Percentiles rank a stretch among this genome's conserved stretches.
phyloP scores from a whole-genome alignment of 2,113 vertebrate genomes.

The Acrocephalus arundinaceus region DNA sequence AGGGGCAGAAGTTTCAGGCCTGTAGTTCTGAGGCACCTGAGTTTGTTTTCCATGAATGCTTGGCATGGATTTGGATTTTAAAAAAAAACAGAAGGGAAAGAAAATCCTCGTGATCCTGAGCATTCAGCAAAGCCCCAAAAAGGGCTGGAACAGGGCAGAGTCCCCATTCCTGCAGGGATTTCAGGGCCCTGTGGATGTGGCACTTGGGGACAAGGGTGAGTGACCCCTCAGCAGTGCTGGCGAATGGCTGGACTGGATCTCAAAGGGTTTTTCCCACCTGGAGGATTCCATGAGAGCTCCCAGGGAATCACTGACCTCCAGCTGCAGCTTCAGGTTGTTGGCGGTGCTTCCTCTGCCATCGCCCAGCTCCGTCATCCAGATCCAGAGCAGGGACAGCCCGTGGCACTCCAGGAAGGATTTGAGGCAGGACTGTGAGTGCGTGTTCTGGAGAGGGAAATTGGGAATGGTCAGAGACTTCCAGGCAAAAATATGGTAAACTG shows the following conservation, averaged over 20 bases:
- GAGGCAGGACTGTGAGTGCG: conserved; percentile 90
- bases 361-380: conserved; percentile 97
- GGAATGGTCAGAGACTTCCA: neutral
- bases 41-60: neutral
- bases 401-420: conserved; percentile 97
- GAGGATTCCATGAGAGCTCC: neutral
- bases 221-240: neutral
- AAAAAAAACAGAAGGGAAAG: neutral
- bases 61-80: accelerated
- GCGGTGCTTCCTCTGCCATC: conserved; percentile 88
- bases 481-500: accelerated
- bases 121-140: neutral
- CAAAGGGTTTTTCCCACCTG: neutral
- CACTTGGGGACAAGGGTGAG: neutral
- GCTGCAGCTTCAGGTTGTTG: conserved; percentile 91
- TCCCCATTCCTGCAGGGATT: neutral
- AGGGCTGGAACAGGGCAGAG: neutral
- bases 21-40: neutral
- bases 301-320: conserved; percentile 79
- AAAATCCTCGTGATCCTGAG: neutral
- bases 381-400: conserved; percentile 94
- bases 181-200: neutral
- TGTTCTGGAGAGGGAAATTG: conserved; percentile 78
- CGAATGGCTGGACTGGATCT: accelerated
- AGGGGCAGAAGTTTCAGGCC: neutral